Evolutionary conservation across 2,888 invertebrate species (phyloP), one percentile per base, ranked within the genome.

Genomic region (Tetanocera ferruginea): DNA sequence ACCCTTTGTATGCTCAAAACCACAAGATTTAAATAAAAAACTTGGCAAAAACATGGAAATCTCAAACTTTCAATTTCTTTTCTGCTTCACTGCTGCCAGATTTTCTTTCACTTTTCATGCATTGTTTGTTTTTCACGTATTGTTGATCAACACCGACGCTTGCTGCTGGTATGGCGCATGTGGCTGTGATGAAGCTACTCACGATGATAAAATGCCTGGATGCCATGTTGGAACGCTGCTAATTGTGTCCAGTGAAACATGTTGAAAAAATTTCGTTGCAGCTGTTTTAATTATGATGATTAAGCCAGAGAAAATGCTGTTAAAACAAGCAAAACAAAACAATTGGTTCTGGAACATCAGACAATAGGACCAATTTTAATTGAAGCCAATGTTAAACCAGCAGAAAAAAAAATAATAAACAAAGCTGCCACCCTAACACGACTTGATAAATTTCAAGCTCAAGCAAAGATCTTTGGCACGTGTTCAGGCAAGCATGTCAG

Each of bases 11-110:
- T 62, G 62, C 14, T 5, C 6, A 43, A 43, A 43, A 43, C 43
- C 43, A 43, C 43, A 43, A 14, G 14, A 14, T 43, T 43, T 43
- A 2, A 43, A 43, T 43, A 43, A 43, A 11, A 43, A 11, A 14
- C 37, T 11, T 11, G 6, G 43, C 43, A 43, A 43, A 43, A 43
- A 14, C 62, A 25, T 28, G 25, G 28, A 62, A 28, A 25, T 60
- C 9, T 23, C 64, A 6, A 69, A 51, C 69, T 69, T 43, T 69
- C 69, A 19, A 23, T 17, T 69, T 69, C 43, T 19, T 69, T 69
- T 49, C 69, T 66, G 66, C 69, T 51, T 28, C 69, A 69, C 51
- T 69, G 69, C 69, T 69, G 69, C 49, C 43, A 69, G 25, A 49
- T 69, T 69, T 69, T 51, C 25, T 49, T 49, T 43, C n/a, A 8